Evolutionary conservation across 2,888 invertebrate species (phyloP).

Genomic region (Cyrtodaria siliqua): DNA sequence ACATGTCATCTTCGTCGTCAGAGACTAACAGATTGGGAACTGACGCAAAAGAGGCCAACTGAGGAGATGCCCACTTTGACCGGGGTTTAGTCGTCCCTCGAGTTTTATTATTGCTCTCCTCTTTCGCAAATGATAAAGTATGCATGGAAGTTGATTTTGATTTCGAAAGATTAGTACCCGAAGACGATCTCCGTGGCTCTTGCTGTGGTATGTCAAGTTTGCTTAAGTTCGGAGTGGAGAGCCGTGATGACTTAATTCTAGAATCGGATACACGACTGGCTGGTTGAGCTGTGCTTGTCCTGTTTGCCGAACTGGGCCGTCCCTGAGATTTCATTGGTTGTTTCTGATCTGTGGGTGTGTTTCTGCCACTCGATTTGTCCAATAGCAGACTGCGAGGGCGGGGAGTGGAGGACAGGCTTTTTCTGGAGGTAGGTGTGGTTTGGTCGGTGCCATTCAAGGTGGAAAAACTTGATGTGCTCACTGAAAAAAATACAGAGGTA

Average conservation of each 20-base stretch:
- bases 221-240: no score
- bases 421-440: conserved; percentile 38
- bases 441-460: conserved; percentile 11
- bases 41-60: conserved; percentile 68
- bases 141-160: no score
- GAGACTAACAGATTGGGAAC: conserved; percentile 69
- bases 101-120: conserved; percentile 31
- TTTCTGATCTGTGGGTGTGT: conserved; percentile 33
- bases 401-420: conserved; percentile 21
- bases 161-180: no score
- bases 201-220: no score
- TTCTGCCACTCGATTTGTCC: conserved; percentile 42
- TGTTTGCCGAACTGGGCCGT: no score
- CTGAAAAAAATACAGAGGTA: conserved; percentile 36
- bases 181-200: no score
- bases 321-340: no score
- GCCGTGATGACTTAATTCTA: no score
- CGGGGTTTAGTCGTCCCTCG: conserved; percentile 40
- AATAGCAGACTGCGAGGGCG: conserved; percentile 56
- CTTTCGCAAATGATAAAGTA: conserved; percentile 32
- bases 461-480: conserved; percentile 29
- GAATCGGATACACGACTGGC: no score
- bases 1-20: conserved; percentile 62
- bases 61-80: conserved; percentile 51
- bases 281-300: no score